These are phyloP conservation scores for Sardinella longiceps DNA, from an alignment of 2,797 vertebrate species.

Conservation along the genomic window DNA sequence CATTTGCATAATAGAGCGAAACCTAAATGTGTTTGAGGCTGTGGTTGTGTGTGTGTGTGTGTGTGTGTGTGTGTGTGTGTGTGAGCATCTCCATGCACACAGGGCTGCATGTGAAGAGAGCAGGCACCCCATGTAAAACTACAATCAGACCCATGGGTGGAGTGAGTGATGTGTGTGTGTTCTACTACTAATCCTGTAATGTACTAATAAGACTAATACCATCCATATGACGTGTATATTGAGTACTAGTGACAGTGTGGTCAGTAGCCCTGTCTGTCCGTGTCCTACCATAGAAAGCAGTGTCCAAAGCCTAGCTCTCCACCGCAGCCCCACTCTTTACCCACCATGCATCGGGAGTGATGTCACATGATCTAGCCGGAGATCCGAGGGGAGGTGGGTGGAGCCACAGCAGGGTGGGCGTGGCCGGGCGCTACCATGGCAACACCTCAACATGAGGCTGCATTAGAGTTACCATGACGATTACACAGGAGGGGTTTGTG, in stretches of 20 bases:
- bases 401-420: background rate
- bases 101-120: constrained; percentile 63
- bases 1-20: constrained; percentile 79
- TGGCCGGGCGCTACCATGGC: background rate
- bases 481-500: background rate
- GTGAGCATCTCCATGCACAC: constrained; percentile 66
- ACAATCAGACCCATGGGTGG: constrained; percentile 46
- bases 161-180: too few species aligned
- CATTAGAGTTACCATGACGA: constrained; percentile 3
- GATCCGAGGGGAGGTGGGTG: constrained; percentile 30
- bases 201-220: constrained; percentile 44
- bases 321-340: constrained; percentile 42
- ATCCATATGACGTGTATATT: background rate
- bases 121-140: constrained; percentile 45
- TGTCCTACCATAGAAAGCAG: constrained; percentile 54
- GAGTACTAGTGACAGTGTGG: constrained; percentile 48
- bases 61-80: too few species aligned
- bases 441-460: background rate
- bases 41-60: constrained; percentile 35
- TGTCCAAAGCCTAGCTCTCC: constrained; percentile 43
- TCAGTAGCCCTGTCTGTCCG: constrained; percentile 59
- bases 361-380: constrained; percentile 39
- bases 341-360: constrained; percentile 54
- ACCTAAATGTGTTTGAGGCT: constrained; percentile 49
- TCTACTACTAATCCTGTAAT: constrained; percentile 38